Evolutionary conservation across 2,797 vertebrate genomes (phyloP), one percentile per base, ranked within the genome.

Genomic region (Oreonectes daqikongensis): DNA sequence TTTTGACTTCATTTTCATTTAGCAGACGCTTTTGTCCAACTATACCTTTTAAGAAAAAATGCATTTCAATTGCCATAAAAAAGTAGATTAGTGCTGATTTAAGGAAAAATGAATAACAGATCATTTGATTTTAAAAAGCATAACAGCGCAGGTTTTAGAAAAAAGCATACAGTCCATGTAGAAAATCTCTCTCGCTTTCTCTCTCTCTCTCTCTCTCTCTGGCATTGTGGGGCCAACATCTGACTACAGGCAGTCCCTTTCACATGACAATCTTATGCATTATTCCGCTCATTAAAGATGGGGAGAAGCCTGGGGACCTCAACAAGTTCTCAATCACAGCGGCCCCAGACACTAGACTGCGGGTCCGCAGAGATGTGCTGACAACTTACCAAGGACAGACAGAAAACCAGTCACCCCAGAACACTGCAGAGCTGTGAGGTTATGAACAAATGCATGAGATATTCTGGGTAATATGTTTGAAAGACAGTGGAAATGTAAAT

Each of bases 241-340:
- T 90, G 88, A 94, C 91, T 90, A 71, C 91, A 91, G 93, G 90
- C 89, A 89, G 92, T 94, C 93, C 88, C 93, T 92, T 93, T 91
- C 93, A 90, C 91, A 93, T 94, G 94, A 95, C 95, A 95, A 93
- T 89, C 93, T 94, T 92, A 95, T 95, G 92, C 94, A 96, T 97
- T 95, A 95, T 95, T 95, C 92, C 88, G 84, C 92, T 96, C 94
- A 95, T 96, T 95, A 96, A 92, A 91, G 92, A 89, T 89, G 89
- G 86, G 87, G 85, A 89, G 88, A 92, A 90, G 91, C 91, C 93
- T 78, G 81, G 79, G 80, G 82, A 85, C 82, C 85, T 90, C 88
- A 90, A 87, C 86, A 89, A 88, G 86, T 88, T 83, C 83, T 90
- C 88, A 78, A 83, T 89, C 87, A 88, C 79, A 69, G 60, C 78